Evolutionary conservation across 2,888 invertebrate genomes (phyloP).

Genomic region (Heliconius aoede): DNA sequence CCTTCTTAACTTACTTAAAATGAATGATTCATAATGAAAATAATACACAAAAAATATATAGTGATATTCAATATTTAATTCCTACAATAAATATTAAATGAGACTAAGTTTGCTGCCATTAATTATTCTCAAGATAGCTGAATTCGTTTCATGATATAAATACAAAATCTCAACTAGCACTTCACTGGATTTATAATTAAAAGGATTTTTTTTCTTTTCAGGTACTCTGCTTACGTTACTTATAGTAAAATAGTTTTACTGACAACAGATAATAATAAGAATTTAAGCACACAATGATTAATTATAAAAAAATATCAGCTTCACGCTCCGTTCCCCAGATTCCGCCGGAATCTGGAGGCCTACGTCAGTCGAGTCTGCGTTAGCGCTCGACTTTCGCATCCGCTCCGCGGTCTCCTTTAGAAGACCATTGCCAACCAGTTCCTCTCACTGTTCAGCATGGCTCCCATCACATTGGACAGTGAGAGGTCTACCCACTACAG

Average conservation of each 20-base stretch:
- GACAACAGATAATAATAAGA: background rate
- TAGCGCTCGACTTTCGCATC: too few relatives aligned
- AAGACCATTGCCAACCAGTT: too few relatives aligned
- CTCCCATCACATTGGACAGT: too few relatives aligned
- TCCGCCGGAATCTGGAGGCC: too few relatives aligned
- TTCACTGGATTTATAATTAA: constrained; percentile 25
- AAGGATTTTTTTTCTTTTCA: constrained; percentile 5
- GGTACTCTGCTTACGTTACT: background rate
- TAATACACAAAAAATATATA: background rate
- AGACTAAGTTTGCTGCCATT: background rate
- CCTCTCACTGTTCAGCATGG: too few relatives aligned
- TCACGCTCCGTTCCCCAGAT: too few relatives aligned
- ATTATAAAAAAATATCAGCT: background rate
- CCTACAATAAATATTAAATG: constrained; percentile 7
- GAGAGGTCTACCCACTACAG: too few relatives aligned
- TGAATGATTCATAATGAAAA: too few relatives aligned
- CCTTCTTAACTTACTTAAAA: too few relatives aligned
- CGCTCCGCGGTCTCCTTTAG: too few relatives aligned
- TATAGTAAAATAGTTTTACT: background rate
- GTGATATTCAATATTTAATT: constrained; percentile 14
- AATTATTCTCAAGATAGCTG: constrained; percentile 28
- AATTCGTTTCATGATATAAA: constrained; percentile 30
- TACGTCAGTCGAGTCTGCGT: too few relatives aligned
- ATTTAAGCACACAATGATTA: background rate
- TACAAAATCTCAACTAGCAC: constrained; percentile 25